These are phyloP conservation scores for silkworm (Bombyx mori) DNA, from an alignment of 1,140 invertebrate genomes.

Conservation along the genomic window DNA sequence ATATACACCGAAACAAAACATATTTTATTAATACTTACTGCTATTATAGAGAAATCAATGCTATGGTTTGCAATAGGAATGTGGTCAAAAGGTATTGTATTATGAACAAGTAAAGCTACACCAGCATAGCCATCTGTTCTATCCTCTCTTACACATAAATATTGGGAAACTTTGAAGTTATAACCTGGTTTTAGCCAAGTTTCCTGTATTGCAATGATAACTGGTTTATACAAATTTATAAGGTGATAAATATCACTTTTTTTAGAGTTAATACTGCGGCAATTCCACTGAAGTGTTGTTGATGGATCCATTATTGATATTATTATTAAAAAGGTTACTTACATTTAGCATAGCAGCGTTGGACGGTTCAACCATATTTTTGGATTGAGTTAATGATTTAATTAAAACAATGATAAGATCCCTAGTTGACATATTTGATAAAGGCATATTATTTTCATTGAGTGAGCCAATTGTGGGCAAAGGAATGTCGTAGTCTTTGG, in stretches of 20 bases:
- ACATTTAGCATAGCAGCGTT: too few relatives aligned
- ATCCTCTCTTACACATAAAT: slow-evolving; percentile 14
- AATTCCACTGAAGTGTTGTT: too few relatives aligned
- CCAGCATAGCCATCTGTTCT: slow-evolving; percentile 13
- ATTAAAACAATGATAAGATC: too few relatives aligned
- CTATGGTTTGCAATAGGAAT: slow-evolving; percentile 3
- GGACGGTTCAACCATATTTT: too few relatives aligned
- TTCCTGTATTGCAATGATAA: slow-evolving; percentile 14
- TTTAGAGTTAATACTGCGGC: too few relatives aligned
- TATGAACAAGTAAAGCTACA: slow-evolving; percentile 11
- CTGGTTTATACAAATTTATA: too few relatives aligned
- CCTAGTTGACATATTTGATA: too few relatives aligned
- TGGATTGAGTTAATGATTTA: too few relatives aligned
- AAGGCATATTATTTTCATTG: too few relatives aligned
- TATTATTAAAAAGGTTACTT: too few relatives aligned
- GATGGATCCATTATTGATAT: too few relatives aligned
- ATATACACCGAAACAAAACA: slow-evolving; percentile 10
- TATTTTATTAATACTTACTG: slow-evolving; percentile 3
- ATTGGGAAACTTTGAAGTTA: slow-evolving; percentile 13
- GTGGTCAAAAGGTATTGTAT: background rate
- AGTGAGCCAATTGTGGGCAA: slow-evolving; percentile 5
- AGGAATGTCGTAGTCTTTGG: slow-evolving; percentile 7
- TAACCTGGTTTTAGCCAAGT: slow-evolving; percentile 19
- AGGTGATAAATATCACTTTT: too few relatives aligned
- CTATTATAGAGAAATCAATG: slow-evolving; percentile 6